These are phyloP conservation scores for Herpetotheres cachinnans DNA, from an alignment of 2,113 vertebrate species.

Conservation along the genomic window DNA sequence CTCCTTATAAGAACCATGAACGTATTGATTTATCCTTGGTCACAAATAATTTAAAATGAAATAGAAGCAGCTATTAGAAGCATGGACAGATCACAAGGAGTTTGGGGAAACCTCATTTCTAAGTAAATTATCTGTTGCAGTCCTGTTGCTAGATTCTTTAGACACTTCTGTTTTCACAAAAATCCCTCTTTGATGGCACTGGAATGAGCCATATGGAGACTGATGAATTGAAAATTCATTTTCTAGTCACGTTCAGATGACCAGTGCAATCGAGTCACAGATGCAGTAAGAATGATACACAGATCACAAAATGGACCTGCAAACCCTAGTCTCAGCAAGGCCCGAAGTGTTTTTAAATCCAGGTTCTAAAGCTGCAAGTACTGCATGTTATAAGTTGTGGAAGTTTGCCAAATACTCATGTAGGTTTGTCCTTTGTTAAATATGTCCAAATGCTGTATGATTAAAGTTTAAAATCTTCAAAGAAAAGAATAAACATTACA, in stretches of 20 bases:
- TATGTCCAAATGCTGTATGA: slow-evolving; percentile 39
- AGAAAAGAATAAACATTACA: slow-evolving; percentile 65
- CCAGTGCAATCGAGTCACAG: neutral
- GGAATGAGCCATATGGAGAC: neutral
- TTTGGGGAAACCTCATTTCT: neutral
- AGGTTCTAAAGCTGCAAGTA: neutral
- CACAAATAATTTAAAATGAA: neutral
- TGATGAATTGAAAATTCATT: neutral
- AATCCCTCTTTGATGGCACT: neutral
- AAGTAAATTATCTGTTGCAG: neutral
- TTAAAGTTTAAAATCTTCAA: slow-evolving; percentile 64
- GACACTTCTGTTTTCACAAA: neutral
- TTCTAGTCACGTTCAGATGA: neutral
- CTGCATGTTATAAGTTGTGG: neutral
- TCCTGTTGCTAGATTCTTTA: neutral
- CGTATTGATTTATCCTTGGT: neutral
- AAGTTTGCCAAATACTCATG: slow-evolving; percentile 10
- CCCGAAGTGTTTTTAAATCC: neutral
- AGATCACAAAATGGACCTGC: neutral
- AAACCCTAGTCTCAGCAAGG: neutral
- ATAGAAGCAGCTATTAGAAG: neutral
- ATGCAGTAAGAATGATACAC: neutral
- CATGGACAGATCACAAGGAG: neutral
- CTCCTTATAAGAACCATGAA: neutral
- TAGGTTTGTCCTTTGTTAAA: slow-evolving; percentile 41